These are phyloP conservation scores for Turritopsis dohrnii DNA, from an alignment of 30 jellyfish, hydroid and myxozoan genomes.

Conservation along the genomic window DNA sequence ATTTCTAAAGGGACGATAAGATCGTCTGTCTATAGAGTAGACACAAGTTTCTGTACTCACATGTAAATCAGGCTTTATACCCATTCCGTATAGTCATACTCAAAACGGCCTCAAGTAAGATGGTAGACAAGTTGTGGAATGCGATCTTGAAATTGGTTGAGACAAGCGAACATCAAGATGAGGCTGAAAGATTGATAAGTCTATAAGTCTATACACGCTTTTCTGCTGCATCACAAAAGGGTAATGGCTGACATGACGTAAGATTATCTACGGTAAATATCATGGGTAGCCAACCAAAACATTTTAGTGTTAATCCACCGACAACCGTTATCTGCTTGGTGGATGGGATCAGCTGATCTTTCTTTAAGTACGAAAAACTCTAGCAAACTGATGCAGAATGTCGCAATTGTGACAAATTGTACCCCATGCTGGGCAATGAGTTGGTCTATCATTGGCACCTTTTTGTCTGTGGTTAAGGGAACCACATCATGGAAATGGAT, in stretches of 20 bases:
- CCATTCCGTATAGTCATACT: too few relatives aligned
- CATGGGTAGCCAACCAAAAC: neutral
- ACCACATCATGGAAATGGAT: conserved; percentile 25
- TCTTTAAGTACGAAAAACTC: too few relatives aligned
- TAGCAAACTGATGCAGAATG: neutral
- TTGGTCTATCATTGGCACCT: neutral
- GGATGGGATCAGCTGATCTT: neutral
- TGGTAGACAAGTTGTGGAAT: too few relatives aligned
- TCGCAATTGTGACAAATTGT: neutral
- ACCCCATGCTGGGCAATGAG: neutral
- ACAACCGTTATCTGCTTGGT: neutral
- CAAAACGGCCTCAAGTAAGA: too few relatives aligned
- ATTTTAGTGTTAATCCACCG: neutral
- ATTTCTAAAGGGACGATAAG: too few relatives aligned
- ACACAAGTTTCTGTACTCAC: too few relatives aligned
- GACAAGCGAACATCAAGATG: too few relatives aligned
- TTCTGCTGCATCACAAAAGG: neutral
- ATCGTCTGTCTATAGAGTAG: too few relatives aligned
- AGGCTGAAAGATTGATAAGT: too few relatives aligned
- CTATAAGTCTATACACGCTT: conserved; percentile 5
- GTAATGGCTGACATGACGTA: neutral
- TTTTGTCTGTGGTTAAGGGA: neutral
- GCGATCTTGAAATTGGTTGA: too few relatives aligned
- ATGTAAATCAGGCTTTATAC: too few relatives aligned
- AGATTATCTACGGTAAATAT: neutral